phyloP scores from a whole-genome alignment of 2,888 invertebrate species.

The Bimastos eiseni region DNA sequence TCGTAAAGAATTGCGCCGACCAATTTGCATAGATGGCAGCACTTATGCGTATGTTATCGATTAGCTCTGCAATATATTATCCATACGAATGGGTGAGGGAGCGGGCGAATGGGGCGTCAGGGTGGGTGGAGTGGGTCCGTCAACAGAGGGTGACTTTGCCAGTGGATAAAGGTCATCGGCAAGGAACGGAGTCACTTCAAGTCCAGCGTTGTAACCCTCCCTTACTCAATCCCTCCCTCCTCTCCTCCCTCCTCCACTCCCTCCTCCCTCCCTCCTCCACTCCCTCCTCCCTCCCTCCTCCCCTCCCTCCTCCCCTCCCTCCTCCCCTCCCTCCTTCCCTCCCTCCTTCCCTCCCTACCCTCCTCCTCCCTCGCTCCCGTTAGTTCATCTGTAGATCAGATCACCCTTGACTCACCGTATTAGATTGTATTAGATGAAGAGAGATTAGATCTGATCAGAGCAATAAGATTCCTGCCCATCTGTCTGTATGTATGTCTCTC shows the following conservation, averaged over 20 bases:
- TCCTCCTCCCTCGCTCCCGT: no score
- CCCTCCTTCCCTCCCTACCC: no score
- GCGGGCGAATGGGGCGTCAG: neutral
- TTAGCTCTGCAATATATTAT: neutral
- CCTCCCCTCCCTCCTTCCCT: no score
- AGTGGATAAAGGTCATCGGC: neutral
- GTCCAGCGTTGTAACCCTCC: no score
- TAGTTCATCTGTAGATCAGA: neutral
- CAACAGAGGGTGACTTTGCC: no score
- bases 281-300: no score
- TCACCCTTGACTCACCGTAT: neutral
- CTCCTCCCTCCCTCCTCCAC: no score
- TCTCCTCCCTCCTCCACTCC: no score
- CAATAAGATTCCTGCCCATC: neutral
- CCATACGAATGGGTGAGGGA: neutral
- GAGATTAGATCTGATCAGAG: neutral
- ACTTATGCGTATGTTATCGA: neutral
- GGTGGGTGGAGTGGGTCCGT: neutral
- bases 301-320: no score
- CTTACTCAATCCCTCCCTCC: no score
- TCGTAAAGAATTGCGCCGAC: neutral
- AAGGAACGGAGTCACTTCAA: neutral
- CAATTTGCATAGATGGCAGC: constrained; percentile 13
- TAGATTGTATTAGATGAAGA: neutral
- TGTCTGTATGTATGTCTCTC: neutral